Evolutionary conservation across 2,888 invertebrate genomes (phyloP), one percentile per base, ranked within the genome.

Genomic region (Pheosia gnoma): DNA sequence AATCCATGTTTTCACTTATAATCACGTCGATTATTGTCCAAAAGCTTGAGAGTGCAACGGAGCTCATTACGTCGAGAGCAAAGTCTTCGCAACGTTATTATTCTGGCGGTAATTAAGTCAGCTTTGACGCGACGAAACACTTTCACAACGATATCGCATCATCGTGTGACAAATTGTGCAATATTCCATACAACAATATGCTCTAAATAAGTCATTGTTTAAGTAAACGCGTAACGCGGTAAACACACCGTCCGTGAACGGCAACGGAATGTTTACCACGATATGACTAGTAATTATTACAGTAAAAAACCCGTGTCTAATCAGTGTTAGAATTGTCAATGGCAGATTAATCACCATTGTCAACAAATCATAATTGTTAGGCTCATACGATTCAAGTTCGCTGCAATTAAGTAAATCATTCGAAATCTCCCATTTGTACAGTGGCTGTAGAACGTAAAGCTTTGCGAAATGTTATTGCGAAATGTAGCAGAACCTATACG

Each of bases 341-440:
- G 74, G 71, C 78, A 81, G 75, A 85, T 79, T 86, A 88, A 90
- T 90, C 84, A 82, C 80, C 74, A 90, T 89, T 89, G 88, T 90
- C 79, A 88, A 87, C 87, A 88, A 79, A 71, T 75, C 74, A 79
- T 81, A 82, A 85, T 80, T 75, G 75, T 85, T 85, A 83, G 25
- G 79, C 71, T 82, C 77, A 80, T 80, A 51, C 25, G 9, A 4
- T 8, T 25, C 6, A 6, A 67, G 25, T 74, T 64, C 73, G 67
- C 65, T 58, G 59, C 67, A 70, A 70, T 71, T 62, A 61, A 59
- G 13, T 10, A 7, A 11, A 41, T 25, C 59, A 38, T 57, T 54
- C 57, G 9, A 66, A 58, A 45, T 69, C 72, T 75, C 78, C 62
- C 66, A 71, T 70, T 63, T 68, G 61, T 54, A 68, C 62, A 61